Evolutionary conservation across 2,113 vertebrate species (phyloP).

Genomic region (Cercopithecus mona): DNA sequence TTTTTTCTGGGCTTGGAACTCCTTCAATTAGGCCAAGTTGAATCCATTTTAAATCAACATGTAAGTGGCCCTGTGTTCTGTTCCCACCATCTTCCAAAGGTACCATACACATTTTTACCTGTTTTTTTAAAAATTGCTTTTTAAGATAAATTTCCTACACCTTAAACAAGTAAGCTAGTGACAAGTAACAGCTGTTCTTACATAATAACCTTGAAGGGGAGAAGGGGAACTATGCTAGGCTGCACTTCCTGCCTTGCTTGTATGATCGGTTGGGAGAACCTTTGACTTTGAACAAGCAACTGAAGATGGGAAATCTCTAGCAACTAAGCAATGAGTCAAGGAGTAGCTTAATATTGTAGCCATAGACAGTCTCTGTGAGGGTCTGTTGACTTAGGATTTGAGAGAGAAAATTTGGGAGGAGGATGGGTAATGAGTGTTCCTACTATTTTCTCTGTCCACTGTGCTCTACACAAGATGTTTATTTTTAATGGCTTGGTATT

Average conservation of each 20-base stretch:
- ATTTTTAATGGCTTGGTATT: not conserved
- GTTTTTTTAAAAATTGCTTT: not conserved
- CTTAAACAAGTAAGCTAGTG: not conserved
- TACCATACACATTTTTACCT: not conserved
- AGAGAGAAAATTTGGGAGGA: not conserved
- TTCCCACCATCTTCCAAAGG: not conserved
- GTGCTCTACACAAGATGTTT: not conserved
- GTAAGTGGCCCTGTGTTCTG: not conserved
- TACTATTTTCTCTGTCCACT: not conserved
- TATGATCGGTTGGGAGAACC: not conserved
- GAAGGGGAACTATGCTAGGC: not conserved
- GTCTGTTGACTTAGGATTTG: not conserved
- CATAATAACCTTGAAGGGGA: not conserved
- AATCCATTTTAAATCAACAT: not conserved
- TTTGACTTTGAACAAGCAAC: not conserved
- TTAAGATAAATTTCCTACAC: not conserved
- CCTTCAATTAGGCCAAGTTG: not conserved
- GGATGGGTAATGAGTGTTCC: not conserved
- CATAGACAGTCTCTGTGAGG: not conserved
- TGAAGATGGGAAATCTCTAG: not conserved
- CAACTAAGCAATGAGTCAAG: not conserved
- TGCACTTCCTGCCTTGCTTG: not conserved
- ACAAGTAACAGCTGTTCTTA: not conserved
- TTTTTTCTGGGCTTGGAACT: not conserved
- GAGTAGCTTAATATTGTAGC: not conserved